These are phyloP conservation scores for Eospalax fontanierii DNA, from an alignment of 2,797 vertebrate genomes.

Conservation along the genomic window DNA sequence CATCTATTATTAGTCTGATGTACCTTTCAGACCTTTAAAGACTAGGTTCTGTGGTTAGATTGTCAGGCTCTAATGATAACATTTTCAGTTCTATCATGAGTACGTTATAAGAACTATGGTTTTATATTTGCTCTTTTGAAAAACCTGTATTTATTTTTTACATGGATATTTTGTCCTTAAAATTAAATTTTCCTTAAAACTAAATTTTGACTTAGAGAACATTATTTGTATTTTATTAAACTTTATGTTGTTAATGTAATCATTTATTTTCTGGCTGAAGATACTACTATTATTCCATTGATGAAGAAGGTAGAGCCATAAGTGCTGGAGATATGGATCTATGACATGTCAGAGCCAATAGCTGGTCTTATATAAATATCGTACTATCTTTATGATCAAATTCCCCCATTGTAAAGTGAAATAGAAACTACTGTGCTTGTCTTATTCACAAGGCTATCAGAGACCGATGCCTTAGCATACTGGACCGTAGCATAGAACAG, in stretches of 20 bases:
- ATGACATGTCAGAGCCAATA: not conserved
- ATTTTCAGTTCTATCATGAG: not conserved
- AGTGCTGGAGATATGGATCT: not conserved
- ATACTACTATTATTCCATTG: not conserved
- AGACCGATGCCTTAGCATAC: not conserved
- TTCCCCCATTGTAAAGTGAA: not conserved
- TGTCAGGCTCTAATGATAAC: not conserved
- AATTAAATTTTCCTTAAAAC: conserved; percentile 13
- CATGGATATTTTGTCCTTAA: not conserved
- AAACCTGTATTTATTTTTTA: not conserved
- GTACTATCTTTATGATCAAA: not conserved
- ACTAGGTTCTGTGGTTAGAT: not conserved
- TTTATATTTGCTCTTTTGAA: not conserved
- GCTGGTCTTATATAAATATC: not conserved
- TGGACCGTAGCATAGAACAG: not conserved
- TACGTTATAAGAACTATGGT: not conserved
- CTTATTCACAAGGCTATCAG: not conserved
- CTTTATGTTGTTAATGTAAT: not conserved
- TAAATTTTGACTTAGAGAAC: not conserved
- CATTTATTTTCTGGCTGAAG: not conserved
- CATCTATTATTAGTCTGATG: not conserved
- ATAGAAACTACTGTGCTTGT: not conserved
- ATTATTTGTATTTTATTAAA: not conserved
- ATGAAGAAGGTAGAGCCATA: not conserved
- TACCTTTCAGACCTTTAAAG: not conserved